A percentile compares a stretch with the other conserved stretches of the same genome.
Evolutionary conservation across 2,113 vertebrate genomes (phyloP).

Genomic region (Rafetus swinhoei): DNA sequence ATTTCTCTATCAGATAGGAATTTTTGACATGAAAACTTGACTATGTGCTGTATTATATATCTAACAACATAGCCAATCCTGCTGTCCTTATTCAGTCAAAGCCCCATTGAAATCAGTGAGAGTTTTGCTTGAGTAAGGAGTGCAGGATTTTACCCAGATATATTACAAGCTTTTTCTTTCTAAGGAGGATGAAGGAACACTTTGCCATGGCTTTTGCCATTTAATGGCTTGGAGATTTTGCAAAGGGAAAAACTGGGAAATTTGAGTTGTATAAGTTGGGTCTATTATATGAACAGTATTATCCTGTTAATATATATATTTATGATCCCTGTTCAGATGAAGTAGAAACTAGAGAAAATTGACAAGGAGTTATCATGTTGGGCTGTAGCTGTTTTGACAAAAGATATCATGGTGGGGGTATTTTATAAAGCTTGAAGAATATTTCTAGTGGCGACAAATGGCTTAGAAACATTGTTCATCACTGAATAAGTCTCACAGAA

Average conservation of each 20-base stretch:
- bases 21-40: background rate
- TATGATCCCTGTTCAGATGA: conserved; percentile 7
- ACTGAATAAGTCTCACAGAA: conserved; percentile 52
- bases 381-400: conserved; percentile 26
- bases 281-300: background rate
- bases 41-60: background rate
- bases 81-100: background rate
- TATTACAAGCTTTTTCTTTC: background rate
- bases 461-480: conserved; percentile 30
- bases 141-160: background rate
- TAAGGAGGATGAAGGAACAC: background rate
- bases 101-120: background rate
- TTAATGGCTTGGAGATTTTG: background rate
- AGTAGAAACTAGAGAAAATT: conserved; percentile 43
- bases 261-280: background rate
- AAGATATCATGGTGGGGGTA: background rate
- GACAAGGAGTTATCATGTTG: background rate
- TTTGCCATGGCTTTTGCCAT: background rate
- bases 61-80: background rate
- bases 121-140: background rate
- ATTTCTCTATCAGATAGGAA: background rate
- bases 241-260: background rate
- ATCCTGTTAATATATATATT: conserved; percentile 15
- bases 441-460: conserved; percentile 14
- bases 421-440: conserved; percentile 6